These are phyloP conservation scores for Holacanthus passer DNA, from an alignment of 2,113 vertebrate species.

Conservation along the genomic window DNA sequence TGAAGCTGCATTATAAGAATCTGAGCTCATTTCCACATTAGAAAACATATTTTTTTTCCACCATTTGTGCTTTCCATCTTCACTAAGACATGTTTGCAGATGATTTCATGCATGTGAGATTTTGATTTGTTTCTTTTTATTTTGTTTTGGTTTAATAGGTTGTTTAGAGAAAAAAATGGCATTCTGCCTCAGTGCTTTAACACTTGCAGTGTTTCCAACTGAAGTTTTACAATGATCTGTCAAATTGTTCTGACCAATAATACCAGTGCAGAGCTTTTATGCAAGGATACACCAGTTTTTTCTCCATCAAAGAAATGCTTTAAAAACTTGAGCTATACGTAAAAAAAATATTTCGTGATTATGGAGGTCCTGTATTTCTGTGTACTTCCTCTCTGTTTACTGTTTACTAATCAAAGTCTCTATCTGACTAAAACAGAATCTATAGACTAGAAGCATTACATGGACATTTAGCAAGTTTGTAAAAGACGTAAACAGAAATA, in stretches of 20 bases:
- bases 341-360: background rate
- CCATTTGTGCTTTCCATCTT: slow-evolving; percentile 18
- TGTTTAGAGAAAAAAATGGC: slow-evolving; percentile 28
- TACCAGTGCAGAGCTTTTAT: background rate
- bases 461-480: background rate
- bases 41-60: slow-evolving; percentile 11
- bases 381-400: background rate
- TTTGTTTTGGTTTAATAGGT: slow-evolving; percentile 41
- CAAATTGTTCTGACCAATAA: slow-evolving; percentile 1
- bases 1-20: slow-evolving; percentile 16
- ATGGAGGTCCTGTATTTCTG: background rate
- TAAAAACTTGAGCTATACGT: no score
- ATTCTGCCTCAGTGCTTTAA: slow-evolving; percentile 32
- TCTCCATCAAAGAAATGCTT: background rate
- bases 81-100: background rate
- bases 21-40: slow-evolving; percentile 21
- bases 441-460: background rate
- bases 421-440: background rate
- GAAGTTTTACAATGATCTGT: slow-evolving; percentile 30
- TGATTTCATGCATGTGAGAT: slow-evolving; percentile 4
- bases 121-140: slow-evolving; percentile 48
- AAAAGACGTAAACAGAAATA: background rate
- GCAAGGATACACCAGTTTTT: no score
- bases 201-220: slow-evolving; percentile 31
- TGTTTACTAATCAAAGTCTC: no score